These are phyloP conservation scores for Vesta saturnalis DNA, from an alignment of 2,888 invertebrate species.

Conservation along the genomic window DNA sequence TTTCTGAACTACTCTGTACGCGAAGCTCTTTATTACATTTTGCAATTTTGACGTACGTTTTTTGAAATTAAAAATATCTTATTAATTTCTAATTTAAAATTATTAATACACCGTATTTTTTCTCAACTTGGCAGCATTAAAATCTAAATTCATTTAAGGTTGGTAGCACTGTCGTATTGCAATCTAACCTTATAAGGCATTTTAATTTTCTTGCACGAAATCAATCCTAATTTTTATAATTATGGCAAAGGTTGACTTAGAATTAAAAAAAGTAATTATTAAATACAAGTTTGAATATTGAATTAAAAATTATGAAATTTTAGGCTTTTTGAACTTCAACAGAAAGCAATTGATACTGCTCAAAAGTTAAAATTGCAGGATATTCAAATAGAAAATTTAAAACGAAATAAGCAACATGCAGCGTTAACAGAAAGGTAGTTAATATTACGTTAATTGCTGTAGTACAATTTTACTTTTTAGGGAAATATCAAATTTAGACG, in stretches of 20 bases:
- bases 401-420: slow-evolving; percentile 74
- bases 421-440: slow-evolving; percentile 72
- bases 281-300: neutral
- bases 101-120: too few relatives aligned
- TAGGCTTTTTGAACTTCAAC: slow-evolving; percentile 84
- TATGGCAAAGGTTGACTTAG: slow-evolving; percentile 10
- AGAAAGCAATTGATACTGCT: slow-evolving; percentile 82
- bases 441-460: neutral
- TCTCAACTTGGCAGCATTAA: too few relatives aligned
- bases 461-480: slow-evolving; percentile 50
- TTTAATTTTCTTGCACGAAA: neutral
- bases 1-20: too few relatives aligned
- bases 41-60: too few relatives aligned
- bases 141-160: too few relatives aligned
- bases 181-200: slow-evolving; percentile 7
- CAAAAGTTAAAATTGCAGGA: slow-evolving; percentile 84
- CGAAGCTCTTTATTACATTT: too few relatives aligned
- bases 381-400: slow-evolving; percentile 76
- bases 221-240: neutral
- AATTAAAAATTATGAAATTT: slow-evolving; percentile 7
- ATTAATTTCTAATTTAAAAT: too few relatives aligned
- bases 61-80: too few relatives aligned
- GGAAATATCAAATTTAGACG: slow-evolving; percentile 70
- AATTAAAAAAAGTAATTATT: slow-evolving; percentile 7
- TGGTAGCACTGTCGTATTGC: too few relatives aligned